phyloP scores from a whole-genome alignment of 2,888 invertebrate species.

The Agrilus mali region DNA sequence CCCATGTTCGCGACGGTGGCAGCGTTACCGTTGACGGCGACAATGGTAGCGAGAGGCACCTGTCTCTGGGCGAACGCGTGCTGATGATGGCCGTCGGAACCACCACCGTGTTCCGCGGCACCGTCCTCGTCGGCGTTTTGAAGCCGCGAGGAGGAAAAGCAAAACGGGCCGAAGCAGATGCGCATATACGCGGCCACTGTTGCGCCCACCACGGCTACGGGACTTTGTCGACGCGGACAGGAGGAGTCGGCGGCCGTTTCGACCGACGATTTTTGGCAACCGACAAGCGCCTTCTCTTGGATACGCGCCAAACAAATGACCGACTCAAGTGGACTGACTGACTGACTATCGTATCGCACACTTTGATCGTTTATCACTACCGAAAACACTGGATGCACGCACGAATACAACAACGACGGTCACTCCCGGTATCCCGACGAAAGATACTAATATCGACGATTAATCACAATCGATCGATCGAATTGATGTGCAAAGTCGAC shows the following conservation, averaged over 20 bases:
- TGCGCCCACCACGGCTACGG: slow-evolving; percentile 3
- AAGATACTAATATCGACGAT: too few species aligned
- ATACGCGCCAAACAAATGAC: slow-evolving; percentile 5
- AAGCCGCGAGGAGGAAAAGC: slow-evolving; percentile 84
- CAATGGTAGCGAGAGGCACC: neutral
- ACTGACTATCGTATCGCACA: slow-evolving; percentile 7
- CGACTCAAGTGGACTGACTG: neutral
- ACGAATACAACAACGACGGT: too few species aligned
- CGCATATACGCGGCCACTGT: slow-evolving; percentile 46
- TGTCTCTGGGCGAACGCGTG: slow-evolving; percentile 7
- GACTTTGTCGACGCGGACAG: too few species aligned
- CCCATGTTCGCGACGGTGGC: slow-evolving; percentile 4
- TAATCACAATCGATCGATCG: too few species aligned
- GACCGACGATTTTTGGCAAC: slow-evolving; percentile 1
- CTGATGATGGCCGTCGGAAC: slow-evolving; percentile 17
- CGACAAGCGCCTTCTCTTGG: neutral
- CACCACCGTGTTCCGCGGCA: slow-evolving; percentile 24
- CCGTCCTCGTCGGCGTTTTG: slow-evolving; percentile 69
- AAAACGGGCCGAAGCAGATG: slow-evolving; percentile 76
- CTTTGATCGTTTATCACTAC: slow-evolving; percentile 5
- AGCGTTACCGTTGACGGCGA: slow-evolving; percentile 3
- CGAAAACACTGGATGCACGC: neutral
- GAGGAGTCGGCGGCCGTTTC: too few species aligned
- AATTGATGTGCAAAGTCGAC: too few species aligned
- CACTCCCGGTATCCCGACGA: too few species aligned